Conservation (phyloP, 1,140 invertebrate genomes). For the Cryptotermes secundus region DNA sequence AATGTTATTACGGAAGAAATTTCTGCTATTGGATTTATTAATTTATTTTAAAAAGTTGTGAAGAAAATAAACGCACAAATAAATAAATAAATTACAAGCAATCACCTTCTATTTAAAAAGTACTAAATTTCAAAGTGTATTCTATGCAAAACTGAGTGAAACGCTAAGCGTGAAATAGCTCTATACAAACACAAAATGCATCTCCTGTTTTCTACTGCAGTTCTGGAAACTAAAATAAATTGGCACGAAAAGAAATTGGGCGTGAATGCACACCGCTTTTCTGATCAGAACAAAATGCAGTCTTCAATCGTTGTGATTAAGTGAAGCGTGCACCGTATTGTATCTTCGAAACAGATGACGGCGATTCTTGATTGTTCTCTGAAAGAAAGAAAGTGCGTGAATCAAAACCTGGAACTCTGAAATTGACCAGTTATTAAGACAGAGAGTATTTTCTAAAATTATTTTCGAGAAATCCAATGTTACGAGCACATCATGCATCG, state of each 20-base stretch:
- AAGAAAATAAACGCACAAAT: neutral
- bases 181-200: neutral
- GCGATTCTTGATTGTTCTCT: constrained; percentile 18
- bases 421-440: too few relatives aligned
- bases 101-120: neutral
- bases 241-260: neutral
- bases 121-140: neutral
- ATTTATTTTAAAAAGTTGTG: neutral
- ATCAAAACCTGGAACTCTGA: too few relatives aligned
- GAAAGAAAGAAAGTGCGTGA: neutral
- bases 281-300: neutral
- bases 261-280: neutral
- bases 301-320: neutral
- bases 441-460: too few relatives aligned
- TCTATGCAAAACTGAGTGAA: neutral
- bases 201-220: neutral
- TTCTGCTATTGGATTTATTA: neutral
- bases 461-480: too few relatives aligned
- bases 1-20: too few relatives aligned
- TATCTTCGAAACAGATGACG: constrained; percentile 16
- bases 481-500: too few relatives aligned
- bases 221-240: neutral
- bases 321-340: constrained; percentile 23
- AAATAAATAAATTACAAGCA: neutral
- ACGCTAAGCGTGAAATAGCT: neutral